Percentiles rank a stretch among this genome's conserved stretches.
These are phyloP conservation scores for Champsocephalus gunnari DNA, from an alignment of 2,797 vertebrate genomes.

Conservation along the genomic window DNA sequence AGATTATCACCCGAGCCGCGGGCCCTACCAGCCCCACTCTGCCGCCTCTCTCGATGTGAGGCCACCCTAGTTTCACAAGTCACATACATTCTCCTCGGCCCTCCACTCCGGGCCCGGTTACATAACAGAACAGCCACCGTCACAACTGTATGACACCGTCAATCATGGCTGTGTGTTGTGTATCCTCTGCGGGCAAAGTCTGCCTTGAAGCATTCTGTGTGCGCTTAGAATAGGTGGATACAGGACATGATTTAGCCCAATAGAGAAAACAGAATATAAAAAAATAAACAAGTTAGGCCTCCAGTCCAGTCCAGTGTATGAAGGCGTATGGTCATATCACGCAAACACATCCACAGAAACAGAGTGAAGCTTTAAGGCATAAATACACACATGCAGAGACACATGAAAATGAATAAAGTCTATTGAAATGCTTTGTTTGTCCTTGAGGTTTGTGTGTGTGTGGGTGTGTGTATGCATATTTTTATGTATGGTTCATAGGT, in stretches of 20 bases:
- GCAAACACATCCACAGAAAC: conserved; percentile 58
- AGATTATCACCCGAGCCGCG: conserved; percentile 65
- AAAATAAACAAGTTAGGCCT: conserved; percentile 72
- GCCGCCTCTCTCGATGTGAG: conserved; percentile 52
- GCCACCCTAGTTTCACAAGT: conserved; percentile 64
- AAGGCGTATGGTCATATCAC: conserved; percentile 34
- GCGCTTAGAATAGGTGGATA: conserved; percentile 50
- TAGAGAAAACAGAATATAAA: conserved; percentile 74
- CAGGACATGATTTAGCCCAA: conserved; percentile 64
- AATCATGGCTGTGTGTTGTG: conserved; percentile 62
- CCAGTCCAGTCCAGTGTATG: conserved; percentile 22
- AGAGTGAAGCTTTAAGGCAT: conserved; percentile 30
- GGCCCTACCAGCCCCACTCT: conserved; percentile 56
- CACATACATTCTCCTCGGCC: conserved; percentile 57
- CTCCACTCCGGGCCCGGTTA: conserved; percentile 58
- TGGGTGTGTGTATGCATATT: not conserved
- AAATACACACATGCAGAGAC: conserved; percentile 1
- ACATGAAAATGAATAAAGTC: too few relatives aligned
- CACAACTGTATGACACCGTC: conserved; percentile 75
- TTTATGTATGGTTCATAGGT: conserved; percentile 37
- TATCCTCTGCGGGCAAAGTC: conserved; percentile 61
- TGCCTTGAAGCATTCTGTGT: conserved; percentile 53
- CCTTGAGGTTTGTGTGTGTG: conserved; percentile 23
- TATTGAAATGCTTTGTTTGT: not conserved
- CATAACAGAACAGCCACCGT: conserved; percentile 66